These are phyloP conservation scores for Trachurus trachurus DNA, from an alignment of 2,797 vertebrate genomes.

Conservation along the genomic window DNA sequence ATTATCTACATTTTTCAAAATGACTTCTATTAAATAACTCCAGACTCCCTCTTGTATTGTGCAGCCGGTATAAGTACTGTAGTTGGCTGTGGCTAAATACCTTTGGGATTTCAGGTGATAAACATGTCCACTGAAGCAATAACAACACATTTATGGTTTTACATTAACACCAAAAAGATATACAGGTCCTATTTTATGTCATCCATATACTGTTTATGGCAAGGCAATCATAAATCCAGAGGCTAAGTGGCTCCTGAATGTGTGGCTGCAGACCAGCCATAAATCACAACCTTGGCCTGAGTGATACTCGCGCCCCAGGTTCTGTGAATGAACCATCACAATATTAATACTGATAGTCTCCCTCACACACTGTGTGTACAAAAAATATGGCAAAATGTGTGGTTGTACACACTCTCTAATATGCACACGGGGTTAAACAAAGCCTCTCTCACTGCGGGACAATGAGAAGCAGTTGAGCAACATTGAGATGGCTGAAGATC, in stretches of 20 bases:
- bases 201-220: constrained; percentile 36
- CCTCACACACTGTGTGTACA: neutral
- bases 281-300: constrained; percentile 7
- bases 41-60: neutral
- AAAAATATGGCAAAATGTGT: neutral
- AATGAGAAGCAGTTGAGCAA: constrained; percentile 46
- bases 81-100: constrained; percentile 14
- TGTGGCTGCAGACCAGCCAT: constrained; percentile 7
- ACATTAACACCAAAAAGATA: constrained; percentile 40
- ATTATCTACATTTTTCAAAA: constrained; percentile 2
- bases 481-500: constrained; percentile 45
- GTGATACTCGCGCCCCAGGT: neutral
- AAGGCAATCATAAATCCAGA: constrained; percentile 32
- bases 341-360: neutral
- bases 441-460: constrained; percentile 41
- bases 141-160: constrained; percentile 47
- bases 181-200: constrained; percentile 39
- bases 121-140: constrained; percentile 42
- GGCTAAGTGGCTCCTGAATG: constrained; percentile 38
- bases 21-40: constrained; percentile 13
- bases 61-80: neutral
- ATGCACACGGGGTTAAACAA: constrained; percentile 17
- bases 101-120: constrained; percentile 36
- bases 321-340: neutral
- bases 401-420: neutral